These are phyloP conservation scores for Exephanes ischioxanthus DNA, from an alignment of 2,888 invertebrate genomes.

Conservation along the genomic window DNA sequence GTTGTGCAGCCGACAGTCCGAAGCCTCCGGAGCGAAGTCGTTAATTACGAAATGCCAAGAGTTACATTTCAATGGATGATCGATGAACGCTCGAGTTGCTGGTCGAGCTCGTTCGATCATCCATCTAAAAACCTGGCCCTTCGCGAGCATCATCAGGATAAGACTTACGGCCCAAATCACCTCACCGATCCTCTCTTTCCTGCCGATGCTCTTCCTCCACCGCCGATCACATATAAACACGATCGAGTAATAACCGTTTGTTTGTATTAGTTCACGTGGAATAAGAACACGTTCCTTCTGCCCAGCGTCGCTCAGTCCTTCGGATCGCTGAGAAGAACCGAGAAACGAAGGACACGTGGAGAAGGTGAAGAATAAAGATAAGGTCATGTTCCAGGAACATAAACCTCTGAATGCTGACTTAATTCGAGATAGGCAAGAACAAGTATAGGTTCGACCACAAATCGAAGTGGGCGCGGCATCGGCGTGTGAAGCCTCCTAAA, in stretches of 20 bases:
- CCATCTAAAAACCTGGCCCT: slow-evolving; percentile 76
- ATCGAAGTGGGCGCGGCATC: not conserved
- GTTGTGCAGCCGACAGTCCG: slow-evolving; percentile 48
- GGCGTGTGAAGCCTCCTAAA: too few species aligned
- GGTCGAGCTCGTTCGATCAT: slow-evolving; percentile 66
- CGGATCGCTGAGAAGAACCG: not conserved
- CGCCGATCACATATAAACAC: slow-evolving; percentile 62
- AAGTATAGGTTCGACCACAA: not conserved
- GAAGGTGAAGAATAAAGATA: not conserved
- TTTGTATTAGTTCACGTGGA: slow-evolving; percentile 66
- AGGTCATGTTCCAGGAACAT: slow-evolving; percentile 32
- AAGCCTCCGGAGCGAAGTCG: slow-evolving; percentile 75
- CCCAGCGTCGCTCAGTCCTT: not conserved
- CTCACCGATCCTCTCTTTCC: slow-evolving; percentile 44
- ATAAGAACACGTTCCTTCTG: slow-evolving; percentile 46
- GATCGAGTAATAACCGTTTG: slow-evolving; percentile 40
- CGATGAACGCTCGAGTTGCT: slow-evolving; percentile 78
- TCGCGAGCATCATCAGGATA: slow-evolving; percentile 38
- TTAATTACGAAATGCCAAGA: slow-evolving; percentile 83
- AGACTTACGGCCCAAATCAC: slow-evolving; percentile 54
- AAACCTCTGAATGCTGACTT: slow-evolving; percentile 32
- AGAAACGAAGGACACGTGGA: slow-evolving; percentile 8
- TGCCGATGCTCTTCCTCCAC: slow-evolving; percentile 47
- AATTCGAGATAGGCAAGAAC: slow-evolving; percentile 10
- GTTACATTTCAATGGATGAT: slow-evolving; percentile 83